Evolutionary conservation across 2,797 vertebrate species (phyloP), one percentile per base, ranked within the genome.

Genomic region (Acanthopagrus latus): DNA sequence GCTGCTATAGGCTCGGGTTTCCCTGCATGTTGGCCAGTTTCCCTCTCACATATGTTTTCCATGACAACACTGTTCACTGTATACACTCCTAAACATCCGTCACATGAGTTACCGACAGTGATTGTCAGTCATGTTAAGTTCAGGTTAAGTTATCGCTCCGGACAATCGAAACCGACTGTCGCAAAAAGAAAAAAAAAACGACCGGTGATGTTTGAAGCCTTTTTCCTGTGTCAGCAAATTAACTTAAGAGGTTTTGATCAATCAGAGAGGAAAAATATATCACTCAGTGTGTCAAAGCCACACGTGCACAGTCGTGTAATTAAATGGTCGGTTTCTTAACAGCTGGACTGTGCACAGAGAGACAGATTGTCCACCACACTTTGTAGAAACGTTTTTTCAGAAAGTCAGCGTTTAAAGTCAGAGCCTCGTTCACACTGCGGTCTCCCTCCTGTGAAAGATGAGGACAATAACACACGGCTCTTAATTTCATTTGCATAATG

Each of bases 181-280:
- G 58, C 25, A 21, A 33, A 38, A 29, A 29, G 3, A 29, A 48
- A 21, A 33, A 38, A 29, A 29, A 3, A 29, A 48, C 58, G 60
- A 71, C 38, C 67, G 12, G 13, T 64, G 41, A 56, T 13, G 27
- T 62, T 52, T 48, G 16, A 72, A 62, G 14, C 41, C 11, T 44
- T 76, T 76, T 64, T 64, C 56, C 63, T 65, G 56, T 43, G 43
- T 5, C 6, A 43, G 13, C 20, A 75, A 90, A 90, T 90, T 80
- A 85, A 56, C 82, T 84, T 90, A 88, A 90, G 84, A 90, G 78
- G 52, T 80, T 38, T 76, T 84, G 77, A 89, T 91, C 78, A 79
- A 76, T 89, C 82, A 71, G 16, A 63, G 63, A 64, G 27, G 3
- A 52, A 52, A 76, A 72, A 85, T 74, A 71, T 71, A 83, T 84